These are phyloP conservation scores for Hirudinaria manillensis DNA, from an alignment of 2,888 invertebrate species.

Conservation along the genomic window DNA sequence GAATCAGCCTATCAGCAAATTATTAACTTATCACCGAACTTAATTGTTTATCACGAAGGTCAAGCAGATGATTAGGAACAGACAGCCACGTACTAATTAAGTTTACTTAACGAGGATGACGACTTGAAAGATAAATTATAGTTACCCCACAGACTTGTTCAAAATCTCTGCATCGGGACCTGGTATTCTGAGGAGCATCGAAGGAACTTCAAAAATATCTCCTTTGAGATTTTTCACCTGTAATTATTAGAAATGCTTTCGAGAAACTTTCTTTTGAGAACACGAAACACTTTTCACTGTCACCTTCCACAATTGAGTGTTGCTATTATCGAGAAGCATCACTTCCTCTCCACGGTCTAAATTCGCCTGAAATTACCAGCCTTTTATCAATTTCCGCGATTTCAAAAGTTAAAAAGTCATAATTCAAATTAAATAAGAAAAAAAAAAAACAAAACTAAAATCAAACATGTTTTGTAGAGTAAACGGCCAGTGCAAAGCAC, in stretches of 20 bases:
- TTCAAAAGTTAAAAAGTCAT: background rate
- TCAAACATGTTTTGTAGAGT: constrained; percentile 46
- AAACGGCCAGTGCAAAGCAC: constrained; percentile 45
- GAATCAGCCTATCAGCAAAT: constrained; percentile 42
- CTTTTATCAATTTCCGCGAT: background rate
- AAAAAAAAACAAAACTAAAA: too few relatives aligned
- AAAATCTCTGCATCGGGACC: constrained; percentile 47
- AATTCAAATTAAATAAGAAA: too few relatives aligned
- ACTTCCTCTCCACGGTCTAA: constrained; percentile 49
- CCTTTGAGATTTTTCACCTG: constrained; percentile 37
- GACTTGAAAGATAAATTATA: too few relatives aligned
- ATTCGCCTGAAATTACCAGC: constrained; percentile 44
- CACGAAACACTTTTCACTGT: background rate
- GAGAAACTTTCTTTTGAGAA: too few relatives aligned
- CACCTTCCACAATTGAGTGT: constrained; percentile 45
- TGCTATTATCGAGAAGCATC: constrained; percentile 48
- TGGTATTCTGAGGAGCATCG: constrained; percentile 47
- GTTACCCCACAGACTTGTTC: constrained; percentile 35
- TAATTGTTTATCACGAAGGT: background rate
- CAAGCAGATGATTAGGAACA: background rate
- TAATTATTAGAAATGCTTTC: background rate
- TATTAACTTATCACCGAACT: background rate
- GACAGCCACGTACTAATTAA: background rate
- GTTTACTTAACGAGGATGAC: too few relatives aligned
- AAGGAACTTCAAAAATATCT: constrained; percentile 43